Percentiles rank a stretch among this genome's conserved stretches.
Evolutionary conservation across 2,797 vertebrate genomes (phyloP).

Genomic region (Liparis tanakae): DNA sequence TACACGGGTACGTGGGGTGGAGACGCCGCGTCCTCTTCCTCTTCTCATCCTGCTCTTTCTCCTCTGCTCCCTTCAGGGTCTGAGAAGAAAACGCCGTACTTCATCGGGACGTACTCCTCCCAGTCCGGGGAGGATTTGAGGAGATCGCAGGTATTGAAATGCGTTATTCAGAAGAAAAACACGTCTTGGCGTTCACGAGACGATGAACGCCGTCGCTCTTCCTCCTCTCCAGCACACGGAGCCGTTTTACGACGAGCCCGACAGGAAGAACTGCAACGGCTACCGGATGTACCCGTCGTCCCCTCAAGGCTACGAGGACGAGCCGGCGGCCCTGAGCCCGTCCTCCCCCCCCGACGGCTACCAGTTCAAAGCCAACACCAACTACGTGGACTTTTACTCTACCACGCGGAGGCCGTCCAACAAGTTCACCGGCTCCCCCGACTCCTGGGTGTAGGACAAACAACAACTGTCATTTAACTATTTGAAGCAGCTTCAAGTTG

Average conservation of each 20-base stretch:
- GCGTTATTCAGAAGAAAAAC: neutral
- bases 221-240: conserved; percentile 86
- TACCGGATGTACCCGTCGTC: conserved; percentile 95
- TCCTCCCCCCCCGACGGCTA: conserved; percentile 88
- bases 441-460: conserved; percentile 94
- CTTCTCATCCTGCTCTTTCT: neutral
- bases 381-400: conserved; percentile 99
- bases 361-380: conserved; percentile 93
- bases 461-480: too few relatives aligned
- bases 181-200: too few relatives aligned
- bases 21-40: too few relatives aligned
- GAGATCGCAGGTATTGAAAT: conserved; percentile 86
- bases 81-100: conserved; percentile 94
- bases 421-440: conserved; percentile 96
- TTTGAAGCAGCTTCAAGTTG: too few relatives aligned
- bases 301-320: conserved; percentile 93
- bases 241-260: conserved; percentile 92
- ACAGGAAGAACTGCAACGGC: conserved; percentile 91
- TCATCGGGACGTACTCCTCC: conserved; percentile 96
- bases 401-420: conserved; percentile 93
- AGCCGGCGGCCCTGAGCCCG: conserved; percentile 89
- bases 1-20: conserved; percentile 86
- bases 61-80: conserved; percentile 91
- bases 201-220: neutral
- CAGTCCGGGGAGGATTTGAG: conserved; percentile 92